Percentiles rank a stretch among this genome's conserved stretches.
These are phyloP conservation scores for Patiria pectinifera DNA, from an alignment of 53 echinoderm and acorn worm genomes.

Conservation along the genomic window DNA sequence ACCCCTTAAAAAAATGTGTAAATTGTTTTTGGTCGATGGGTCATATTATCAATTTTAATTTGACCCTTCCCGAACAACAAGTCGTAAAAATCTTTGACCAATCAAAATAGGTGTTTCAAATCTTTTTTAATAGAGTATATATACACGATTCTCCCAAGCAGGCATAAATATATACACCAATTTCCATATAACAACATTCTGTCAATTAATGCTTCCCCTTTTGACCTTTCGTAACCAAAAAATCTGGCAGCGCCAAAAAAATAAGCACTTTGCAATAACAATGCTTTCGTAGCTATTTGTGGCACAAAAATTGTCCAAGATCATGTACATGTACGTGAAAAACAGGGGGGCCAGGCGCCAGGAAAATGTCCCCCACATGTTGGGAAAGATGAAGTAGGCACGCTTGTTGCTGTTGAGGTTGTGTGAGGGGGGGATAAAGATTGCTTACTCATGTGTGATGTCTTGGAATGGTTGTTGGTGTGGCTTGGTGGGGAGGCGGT, in stretches of 20 bases:
- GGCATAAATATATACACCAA: too few relatives aligned
- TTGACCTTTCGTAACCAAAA: not conserved
- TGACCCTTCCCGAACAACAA: too few relatives aligned
- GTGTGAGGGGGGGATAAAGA: not conserved
- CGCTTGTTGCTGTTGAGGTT: not conserved
- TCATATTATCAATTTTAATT: too few relatives aligned
- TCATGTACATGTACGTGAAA: not conserved
- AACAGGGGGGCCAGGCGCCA: not conserved
- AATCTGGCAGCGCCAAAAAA: not conserved
- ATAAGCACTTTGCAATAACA: not conserved
- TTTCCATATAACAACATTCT: too few relatives aligned
- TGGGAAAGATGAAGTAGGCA: not conserved
- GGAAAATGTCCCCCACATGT: conserved; percentile 8
- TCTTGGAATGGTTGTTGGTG: conserved; percentile 74
- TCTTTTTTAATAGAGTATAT: too few relatives aligned
- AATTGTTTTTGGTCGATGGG: too few relatives aligned
- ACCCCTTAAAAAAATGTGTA: too few relatives aligned
- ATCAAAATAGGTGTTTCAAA: too few relatives aligned
- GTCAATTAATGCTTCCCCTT: not conserved
- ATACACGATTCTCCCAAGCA: too few relatives aligned
- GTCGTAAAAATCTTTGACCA: too few relatives aligned
- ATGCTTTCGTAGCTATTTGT: conserved; percentile 9
- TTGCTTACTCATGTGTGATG: conserved; percentile 76
- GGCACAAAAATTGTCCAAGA: not conserved
- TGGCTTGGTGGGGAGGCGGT: conserved; percentile 25